These are phyloP conservation scores for Lomographa bimaculata DNA, from an alignment of 2,888 invertebrate species.

Conservation along the genomic window DNA sequence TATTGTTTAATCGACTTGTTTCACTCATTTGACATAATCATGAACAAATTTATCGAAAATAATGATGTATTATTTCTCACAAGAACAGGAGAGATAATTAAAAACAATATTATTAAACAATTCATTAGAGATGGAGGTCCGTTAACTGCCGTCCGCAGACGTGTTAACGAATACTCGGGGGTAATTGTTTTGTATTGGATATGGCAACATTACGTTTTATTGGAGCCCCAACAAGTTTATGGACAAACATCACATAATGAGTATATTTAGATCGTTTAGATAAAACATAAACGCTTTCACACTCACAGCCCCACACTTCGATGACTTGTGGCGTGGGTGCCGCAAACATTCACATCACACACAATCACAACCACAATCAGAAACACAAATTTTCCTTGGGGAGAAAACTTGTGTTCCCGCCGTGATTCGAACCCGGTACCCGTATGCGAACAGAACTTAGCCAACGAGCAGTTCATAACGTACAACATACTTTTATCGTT, in stretches of 20 bases:
- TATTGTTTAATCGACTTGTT: conserved; percentile 24
- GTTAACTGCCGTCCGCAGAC: conserved; percentile 20
- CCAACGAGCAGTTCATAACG: too few relatives aligned
- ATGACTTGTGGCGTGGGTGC: too few relatives aligned
- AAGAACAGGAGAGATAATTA: conserved; percentile 45
- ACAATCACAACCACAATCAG: too few relatives aligned
- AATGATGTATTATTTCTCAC: conserved; percentile 21
- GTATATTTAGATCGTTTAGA: too few relatives aligned
- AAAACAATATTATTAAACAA: conserved; percentile 64
- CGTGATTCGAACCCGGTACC: too few relatives aligned
- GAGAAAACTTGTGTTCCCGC: too few relatives aligned
- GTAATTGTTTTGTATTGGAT: conserved; percentile 27
- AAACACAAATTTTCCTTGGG: too few relatives aligned
- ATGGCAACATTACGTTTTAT: conserved; percentile 12
- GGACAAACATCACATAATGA: conserved; percentile 11
- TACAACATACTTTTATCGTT: too few relatives aligned
- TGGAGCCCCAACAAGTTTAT: conserved; percentile 11
- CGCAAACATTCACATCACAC: too few relatives aligned
- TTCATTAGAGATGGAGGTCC: conserved; percentile 51
- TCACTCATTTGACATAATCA: conserved; percentile 47
- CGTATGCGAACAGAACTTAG: too few relatives aligned
- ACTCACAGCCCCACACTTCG: too few relatives aligned
- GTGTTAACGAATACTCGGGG: conserved; percentile 17
- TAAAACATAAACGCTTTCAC: too few relatives aligned
- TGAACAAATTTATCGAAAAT: conserved; percentile 26